Evolutionary conservation across 2,888 invertebrate species (phyloP).

Genomic region (Thyatira batis): DNA sequence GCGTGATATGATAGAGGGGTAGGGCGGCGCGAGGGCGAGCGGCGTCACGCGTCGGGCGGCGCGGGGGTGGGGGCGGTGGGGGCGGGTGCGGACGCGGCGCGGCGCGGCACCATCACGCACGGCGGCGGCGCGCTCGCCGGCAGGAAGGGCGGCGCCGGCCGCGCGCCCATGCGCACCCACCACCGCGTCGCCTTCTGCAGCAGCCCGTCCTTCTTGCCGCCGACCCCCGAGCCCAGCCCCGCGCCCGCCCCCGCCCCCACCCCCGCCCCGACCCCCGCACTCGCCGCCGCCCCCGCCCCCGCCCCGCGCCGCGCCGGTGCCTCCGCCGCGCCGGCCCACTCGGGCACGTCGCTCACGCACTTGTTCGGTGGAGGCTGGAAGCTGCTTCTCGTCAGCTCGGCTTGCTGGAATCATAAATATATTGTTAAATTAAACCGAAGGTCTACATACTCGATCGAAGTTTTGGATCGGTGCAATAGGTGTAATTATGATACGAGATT

Average conservation of each 20-base stretch:
- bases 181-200: conserved; percentile 80
- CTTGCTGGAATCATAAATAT: conserved; percentile 74
- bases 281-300: conserved; percentile 37
- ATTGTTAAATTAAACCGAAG: neutral
- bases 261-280: conserved; percentile 31
- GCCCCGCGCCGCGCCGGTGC: conserved; percentile 33
- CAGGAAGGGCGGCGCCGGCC: conserved; percentile 45
- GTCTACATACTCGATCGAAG: no score
- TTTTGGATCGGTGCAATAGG: no score
- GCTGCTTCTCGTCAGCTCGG: conserved; percentile 85
- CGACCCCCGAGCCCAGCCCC: conserved; percentile 28
- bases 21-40: conserved; percentile 27
- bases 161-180: conserved; percentile 79
- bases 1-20: conserved; percentile 67
- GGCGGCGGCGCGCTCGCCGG: conserved; percentile 30
- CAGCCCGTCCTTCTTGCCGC: conserved; percentile 75
- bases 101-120: conserved; percentile 23
- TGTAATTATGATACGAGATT: no score
- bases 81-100: conserved; percentile 38
- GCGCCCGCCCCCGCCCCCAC: conserved; percentile 27
- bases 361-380: conserved; percentile 86
- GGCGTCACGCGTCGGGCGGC: conserved; percentile 40
- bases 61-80: conserved; percentile 52
- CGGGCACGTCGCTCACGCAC: conserved; percentile 86
- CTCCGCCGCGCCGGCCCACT: conserved; percentile 70